Percentiles rank a stretch among this genome's conserved stretches.
phyloP scores from a whole-genome alignment of 1,140 invertebrate species.

The Bombyx mandarina region DNA sequence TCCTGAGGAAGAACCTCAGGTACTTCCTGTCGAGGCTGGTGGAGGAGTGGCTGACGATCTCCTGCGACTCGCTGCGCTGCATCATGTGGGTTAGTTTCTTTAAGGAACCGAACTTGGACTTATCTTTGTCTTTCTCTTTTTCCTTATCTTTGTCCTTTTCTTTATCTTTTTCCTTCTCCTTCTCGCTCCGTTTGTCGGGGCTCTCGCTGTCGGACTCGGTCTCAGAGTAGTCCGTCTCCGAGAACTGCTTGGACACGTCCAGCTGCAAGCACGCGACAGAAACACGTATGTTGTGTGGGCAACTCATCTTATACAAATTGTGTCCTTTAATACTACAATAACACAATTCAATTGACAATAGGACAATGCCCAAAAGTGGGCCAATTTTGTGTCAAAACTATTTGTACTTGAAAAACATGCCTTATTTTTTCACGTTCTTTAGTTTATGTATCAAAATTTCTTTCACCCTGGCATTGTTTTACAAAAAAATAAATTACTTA shows the following conservation, averaged over 20 bases:
- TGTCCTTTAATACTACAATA: too few relatives aligned
- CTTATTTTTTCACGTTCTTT: too few relatives aligned
- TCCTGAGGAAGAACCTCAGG: conserved; percentile 69
- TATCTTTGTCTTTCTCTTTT: conserved; percentile 54
- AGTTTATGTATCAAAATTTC: too few relatives aligned
- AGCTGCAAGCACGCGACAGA: conserved; percentile 15
- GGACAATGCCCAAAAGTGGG: too few relatives aligned
- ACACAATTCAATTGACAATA: too few relatives aligned
- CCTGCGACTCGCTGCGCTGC: conserved; percentile 55
- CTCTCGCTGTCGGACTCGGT: conserved; percentile 59
- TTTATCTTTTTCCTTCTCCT: conserved; percentile 31
- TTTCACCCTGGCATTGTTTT: too few relatives aligned
- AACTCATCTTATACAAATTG: too few relatives aligned
- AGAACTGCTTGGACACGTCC: conserved; percentile 75
- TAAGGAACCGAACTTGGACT: conserved; percentile 53
- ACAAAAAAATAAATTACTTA: too few relatives aligned
- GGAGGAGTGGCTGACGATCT: conserved; percentile 68
- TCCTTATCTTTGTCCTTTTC: conserved; percentile 23
- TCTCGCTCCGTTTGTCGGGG: conserved; percentile 17
- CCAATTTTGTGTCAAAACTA: too few relatives aligned
- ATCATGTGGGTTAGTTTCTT: conserved; percentile 43
- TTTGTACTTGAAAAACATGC: too few relatives aligned
- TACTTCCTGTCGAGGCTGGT: conserved; percentile 83
- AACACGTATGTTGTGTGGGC: too few relatives aligned
- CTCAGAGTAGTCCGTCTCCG: conserved; percentile 86